Evolutionary conservation across 1,140 invertebrate genomes (phyloP).

Genomic region (Drosophila kepulauana): DNA sequence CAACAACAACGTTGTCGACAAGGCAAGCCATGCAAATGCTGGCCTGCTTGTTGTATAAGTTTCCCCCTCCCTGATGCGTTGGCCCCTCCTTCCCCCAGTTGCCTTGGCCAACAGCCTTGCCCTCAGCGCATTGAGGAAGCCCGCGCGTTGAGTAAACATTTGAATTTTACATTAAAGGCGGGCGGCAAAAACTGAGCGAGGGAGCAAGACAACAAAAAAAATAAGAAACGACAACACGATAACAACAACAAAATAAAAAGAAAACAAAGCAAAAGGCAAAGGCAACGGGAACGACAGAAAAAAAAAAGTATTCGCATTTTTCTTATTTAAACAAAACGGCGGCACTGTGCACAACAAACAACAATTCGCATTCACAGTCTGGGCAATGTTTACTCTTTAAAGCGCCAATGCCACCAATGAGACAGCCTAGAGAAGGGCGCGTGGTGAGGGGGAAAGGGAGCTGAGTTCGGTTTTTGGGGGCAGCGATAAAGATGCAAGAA

Average conservation of each 20-base stretch:
- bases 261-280: slow-evolving; percentile 3
- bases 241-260: slow-evolving; percentile 26
- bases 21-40: slow-evolving; percentile 80
- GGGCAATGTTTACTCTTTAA: slow-evolving; percentile 70
- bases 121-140: slow-evolving; percentile 66
- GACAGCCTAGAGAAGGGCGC: slow-evolving; percentile 1
- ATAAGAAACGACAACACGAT: slow-evolving; percentile 17
- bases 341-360: slow-evolving; percentile 77
- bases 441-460: background rate
- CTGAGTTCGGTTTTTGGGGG: slow-evolving; percentile 7
- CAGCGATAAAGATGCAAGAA: slow-evolving; percentile 73
- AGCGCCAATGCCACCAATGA: slow-evolving; percentile 70
- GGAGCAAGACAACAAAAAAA: background rate
- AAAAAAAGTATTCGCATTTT: slow-evolving; percentile 65
- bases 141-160: slow-evolving; percentile 76
- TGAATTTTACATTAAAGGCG: slow-evolving; percentile 83
- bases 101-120: slow-evolving; percentile 45
- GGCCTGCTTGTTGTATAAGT: slow-evolving; percentile 70
- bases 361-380: slow-evolving; percentile 57
- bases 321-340: slow-evolving; percentile 81
- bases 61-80: slow-evolving; percentile 15
- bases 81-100: background rate
- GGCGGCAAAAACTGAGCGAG: slow-evolving; percentile 51
- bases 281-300: slow-evolving; percentile 1
- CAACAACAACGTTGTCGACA: slow-evolving; percentile 41